Conservation (phyloP, 2,113 vertebrate species). For the Crotalus horridus region DNA sequence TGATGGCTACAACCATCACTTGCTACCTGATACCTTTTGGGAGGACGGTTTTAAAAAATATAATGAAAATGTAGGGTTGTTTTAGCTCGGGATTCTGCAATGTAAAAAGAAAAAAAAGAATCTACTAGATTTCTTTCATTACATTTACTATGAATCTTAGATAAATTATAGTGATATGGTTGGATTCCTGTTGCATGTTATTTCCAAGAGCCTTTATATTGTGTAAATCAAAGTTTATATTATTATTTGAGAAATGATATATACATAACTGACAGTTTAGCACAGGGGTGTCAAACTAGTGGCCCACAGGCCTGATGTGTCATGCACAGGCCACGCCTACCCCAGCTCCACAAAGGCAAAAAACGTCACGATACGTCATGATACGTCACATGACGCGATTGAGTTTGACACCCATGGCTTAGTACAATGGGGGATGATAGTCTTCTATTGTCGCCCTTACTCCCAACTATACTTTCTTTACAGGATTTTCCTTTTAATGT, state of each 20-base stretch:
- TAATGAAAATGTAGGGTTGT: not conserved
- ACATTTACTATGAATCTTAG: not conserved
- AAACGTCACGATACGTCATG: too few species aligned
- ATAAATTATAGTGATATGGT: not conserved
- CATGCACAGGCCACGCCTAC: too few species aligned
- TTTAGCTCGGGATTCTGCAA: not conserved
- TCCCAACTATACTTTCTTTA: not conserved
- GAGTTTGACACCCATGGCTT: too few species aligned
- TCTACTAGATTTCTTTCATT: not conserved
- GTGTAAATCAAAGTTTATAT: not conserved
- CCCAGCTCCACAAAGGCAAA: too few species aligned
- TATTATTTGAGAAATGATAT: not conserved
- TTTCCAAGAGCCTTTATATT: not conserved
- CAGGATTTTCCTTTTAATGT: not conserved
- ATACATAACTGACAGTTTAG: not conserved
- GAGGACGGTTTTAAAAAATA: not conserved
- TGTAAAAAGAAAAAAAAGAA: not conserved
- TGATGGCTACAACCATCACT: not conserved
- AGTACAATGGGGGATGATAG: not conserved
- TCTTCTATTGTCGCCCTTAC: not conserved
- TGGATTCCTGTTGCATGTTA: not conserved
- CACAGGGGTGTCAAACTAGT: not conserved
- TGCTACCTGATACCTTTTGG: not conserved
- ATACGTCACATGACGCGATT: too few species aligned
- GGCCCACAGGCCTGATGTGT: too few species aligned